phyloP scores from a whole-genome alignment of 2,797 vertebrate species.

The Epinephelus malabaricus region DNA sequence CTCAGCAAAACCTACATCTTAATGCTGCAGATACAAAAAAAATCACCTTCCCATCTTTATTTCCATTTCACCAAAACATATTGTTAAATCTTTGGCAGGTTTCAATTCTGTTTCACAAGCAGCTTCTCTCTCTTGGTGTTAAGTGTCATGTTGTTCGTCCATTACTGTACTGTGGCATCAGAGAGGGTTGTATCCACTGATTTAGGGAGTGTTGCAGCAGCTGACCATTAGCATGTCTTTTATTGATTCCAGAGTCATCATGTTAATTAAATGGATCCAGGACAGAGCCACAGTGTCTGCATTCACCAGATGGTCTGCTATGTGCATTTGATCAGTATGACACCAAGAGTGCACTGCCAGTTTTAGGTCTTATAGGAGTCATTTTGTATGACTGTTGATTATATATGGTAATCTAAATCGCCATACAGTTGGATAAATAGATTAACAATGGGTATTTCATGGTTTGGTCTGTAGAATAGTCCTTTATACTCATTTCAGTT shows the following conservation, averaged over 20 bases:
- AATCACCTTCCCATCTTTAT: not conserved
- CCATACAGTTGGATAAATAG: not conserved
- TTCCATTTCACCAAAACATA: not conserved
- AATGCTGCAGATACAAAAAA: not conserved
- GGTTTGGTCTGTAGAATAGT: slow-evolving; percentile 43
- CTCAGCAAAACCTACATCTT: not conserved
- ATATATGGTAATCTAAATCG: not conserved
- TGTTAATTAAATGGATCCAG: slow-evolving; percentile 49
- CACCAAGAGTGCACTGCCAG: not conserved
- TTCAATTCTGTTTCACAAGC: not conserved
- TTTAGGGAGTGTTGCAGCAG: slow-evolving; percentile 37
- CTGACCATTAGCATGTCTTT: slow-evolving; percentile 36
- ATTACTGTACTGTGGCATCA: slow-evolving; percentile 6
- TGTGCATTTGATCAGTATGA: slow-evolving; percentile 15
- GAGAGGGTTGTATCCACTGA: slow-evolving; percentile 25
- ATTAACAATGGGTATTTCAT: slow-evolving; percentile 24
- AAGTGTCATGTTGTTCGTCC: not conserved
- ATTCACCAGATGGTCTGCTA: not conserved
- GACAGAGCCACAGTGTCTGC: slow-evolving; percentile 31
- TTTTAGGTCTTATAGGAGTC: not conserved
- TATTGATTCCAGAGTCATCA: slow-evolving; percentile 43
- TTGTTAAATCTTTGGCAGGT: not conserved
- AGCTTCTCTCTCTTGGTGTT: not conserved
- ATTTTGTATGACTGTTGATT: not conserved
- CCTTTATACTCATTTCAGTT: slow-evolving; percentile 50